These are phyloP conservation scores for Heliconius himera DNA, from an alignment of 1,140 invertebrate species.

Conservation along the genomic window DNA sequence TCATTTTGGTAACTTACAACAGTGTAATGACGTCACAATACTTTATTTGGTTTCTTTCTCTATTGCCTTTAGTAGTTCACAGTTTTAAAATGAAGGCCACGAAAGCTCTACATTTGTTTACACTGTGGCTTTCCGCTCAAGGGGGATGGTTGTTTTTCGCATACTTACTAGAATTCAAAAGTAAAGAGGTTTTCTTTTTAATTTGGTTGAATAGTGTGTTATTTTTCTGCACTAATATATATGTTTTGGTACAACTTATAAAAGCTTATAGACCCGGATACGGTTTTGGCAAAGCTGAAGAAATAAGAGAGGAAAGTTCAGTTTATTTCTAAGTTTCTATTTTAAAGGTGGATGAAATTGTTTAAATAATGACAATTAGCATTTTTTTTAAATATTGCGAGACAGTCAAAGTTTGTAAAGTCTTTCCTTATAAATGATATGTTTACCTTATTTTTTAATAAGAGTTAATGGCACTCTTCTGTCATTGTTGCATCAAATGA, in stretches of 20 bases:
- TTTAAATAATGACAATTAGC: no score
- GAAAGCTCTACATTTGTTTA: slow-evolving; percentile 74
- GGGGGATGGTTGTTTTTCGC: slow-evolving; percentile 94
- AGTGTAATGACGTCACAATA: slow-evolving; percentile 99
- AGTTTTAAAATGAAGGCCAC: slow-evolving; percentile 83
- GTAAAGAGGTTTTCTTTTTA: slow-evolving; percentile 89
- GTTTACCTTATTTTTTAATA: no score
- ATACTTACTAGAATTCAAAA: slow-evolving; percentile 95
- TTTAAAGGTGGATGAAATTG: no score
- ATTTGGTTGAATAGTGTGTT: slow-evolving; percentile 90
- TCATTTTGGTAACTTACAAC: slow-evolving; percentile 96
- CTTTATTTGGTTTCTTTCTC: slow-evolving; percentile 97
- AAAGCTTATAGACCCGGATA: slow-evolving; percentile 78
- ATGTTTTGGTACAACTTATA: slow-evolving; percentile 87
- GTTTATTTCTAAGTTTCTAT: neutral
- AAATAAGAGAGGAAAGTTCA: neutral
- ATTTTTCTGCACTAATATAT: slow-evolving; percentile 91
- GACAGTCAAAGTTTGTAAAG: no score
- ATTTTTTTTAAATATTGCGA: no score
- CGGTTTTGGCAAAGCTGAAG: slow-evolving; percentile 50
- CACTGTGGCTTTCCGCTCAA: slow-evolving; percentile 91
- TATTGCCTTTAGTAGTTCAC: slow-evolving; percentile 90
- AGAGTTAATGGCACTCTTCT: no score
- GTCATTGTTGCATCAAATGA: no score
- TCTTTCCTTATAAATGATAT: no score